Conservation (phyloP, 2,888 invertebrate species). For the Acrobasis repandana region DNA sequence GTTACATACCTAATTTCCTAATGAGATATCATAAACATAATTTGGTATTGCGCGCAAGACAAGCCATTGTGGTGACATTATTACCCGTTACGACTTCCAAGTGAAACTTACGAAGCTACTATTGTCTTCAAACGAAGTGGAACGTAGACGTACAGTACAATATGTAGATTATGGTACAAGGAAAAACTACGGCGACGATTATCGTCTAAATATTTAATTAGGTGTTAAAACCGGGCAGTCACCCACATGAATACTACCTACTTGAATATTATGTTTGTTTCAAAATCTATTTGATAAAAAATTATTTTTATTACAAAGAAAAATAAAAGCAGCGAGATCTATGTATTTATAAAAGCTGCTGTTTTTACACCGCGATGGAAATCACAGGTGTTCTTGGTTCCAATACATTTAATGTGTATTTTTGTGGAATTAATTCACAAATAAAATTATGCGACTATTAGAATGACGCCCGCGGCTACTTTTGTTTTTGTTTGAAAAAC, state of each 20-base stretch:
- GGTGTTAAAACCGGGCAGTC: background rate
- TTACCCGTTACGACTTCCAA: slow-evolving; percentile 27
- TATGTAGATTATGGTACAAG: slow-evolving; percentile 17
- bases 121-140: slow-evolving; percentile 23
- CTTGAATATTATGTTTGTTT: background rate
- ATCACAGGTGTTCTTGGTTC: too few species aligned
- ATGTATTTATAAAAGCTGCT: too few species aligned
- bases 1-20: slow-evolving; percentile 44
- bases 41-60: slow-evolving; percentile 31
- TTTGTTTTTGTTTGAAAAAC: background rate
- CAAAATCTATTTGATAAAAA: background rate
- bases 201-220: background rate
- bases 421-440: background rate
- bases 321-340: too few species aligned
- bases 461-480: background rate
- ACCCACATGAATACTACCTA: background rate
- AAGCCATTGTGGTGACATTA: slow-evolving; percentile 30
- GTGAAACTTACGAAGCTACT: slow-evolving; percentile 30
- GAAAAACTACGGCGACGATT: slow-evolving; percentile 6
- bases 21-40: slow-evolving; percentile 41
- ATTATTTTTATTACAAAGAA: background rate
- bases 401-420: background rate
- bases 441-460: background rate
- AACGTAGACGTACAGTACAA: slow-evolving; percentile 6
- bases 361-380: background rate